Evolutionary conservation across 2,113 vertebrate genomes (phyloP), one percentile per base, ranked within the genome.

Genomic region (Solenodon paradoxus): DNA sequence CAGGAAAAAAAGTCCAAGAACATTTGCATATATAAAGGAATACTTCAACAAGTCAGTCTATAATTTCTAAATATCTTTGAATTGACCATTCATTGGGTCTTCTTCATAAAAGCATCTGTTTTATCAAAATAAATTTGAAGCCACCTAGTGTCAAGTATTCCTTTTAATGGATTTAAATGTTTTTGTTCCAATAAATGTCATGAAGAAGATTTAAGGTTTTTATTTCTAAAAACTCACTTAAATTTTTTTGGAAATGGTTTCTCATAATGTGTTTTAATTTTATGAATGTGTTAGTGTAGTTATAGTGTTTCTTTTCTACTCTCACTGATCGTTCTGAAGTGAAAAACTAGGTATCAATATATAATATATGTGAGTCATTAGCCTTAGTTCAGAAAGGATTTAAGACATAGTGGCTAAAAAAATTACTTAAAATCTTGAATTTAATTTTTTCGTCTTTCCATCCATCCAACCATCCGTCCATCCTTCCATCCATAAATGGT

Each of bases 171-270:
- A 55, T 20, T 74, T 49, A 69, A 83, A 57, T 71, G 74, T 87
- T 59, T 78, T 81, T 95, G 24, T 77, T 87, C 9, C 64, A 95
- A 95, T 63, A 84, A 95, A 81, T 47, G 9, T 55, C 35, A 19
- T 68, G 63, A 95, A 92, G 57, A 64, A 88, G 20, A 12, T 57
- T 92, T 66, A 78, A n/a, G 32, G 81, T 77, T 90, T n/a, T 93
- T 78, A 85, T 83, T 93, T 88, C 20, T 35, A 57, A 92, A 95
- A 89, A 75, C 9, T 51, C 38, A 69, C 1, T 61, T 84, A 42
- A 13, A 7, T 28, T 75, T 78, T 96, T 93, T 28, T 80, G 13
- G 59, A 63, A 93, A 83, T 74, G 6, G 0, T 47, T 95, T 74
- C 53, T 86, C 49, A 78, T 78, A 88, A 47, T 55, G 3, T 45